A percentile compares a stretch with the other conserved stretches of the same genome.
phyloP scores from a whole-genome alignment of 1,140 invertebrate species.

The Hylaeus volcanicus region DNA sequence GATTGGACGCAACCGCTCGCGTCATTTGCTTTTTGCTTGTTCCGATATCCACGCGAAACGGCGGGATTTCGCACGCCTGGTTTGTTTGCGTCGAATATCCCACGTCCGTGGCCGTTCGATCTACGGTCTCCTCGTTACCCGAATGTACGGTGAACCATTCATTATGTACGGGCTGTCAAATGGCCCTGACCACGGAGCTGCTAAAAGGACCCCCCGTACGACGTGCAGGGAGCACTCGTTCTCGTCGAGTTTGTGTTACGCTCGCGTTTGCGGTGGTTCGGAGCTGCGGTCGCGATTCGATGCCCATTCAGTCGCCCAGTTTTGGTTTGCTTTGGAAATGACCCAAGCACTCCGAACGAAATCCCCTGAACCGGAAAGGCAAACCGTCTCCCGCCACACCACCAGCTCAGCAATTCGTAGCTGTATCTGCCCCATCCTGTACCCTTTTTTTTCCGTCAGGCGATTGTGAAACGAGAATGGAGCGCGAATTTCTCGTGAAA shows the following conservation, averaged over 20 bases:
- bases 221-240: constrained; percentile 53
- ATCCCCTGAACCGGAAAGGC: constrained; percentile 70
- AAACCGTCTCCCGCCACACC: constrained; percentile 63
- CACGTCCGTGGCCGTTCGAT: constrained; percentile 36
- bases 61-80: constrained; percentile 16
- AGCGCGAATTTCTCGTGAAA: constrained; percentile 28
- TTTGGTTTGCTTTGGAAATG: constrained; percentile 77
- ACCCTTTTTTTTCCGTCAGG: background rate
- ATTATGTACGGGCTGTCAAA: constrained; percentile 71
- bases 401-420: constrained; percentile 53
- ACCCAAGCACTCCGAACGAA: constrained; percentile 71
- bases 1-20: background rate
- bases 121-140: constrained; percentile 43
- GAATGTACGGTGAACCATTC: constrained; percentile 58
- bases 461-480: constrained; percentile 42
- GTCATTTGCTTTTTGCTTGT: constrained; percentile 2
- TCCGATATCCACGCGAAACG: background rate
- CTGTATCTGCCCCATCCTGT: constrained; percentile 35
- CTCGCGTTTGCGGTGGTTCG: constrained; percentile 67
- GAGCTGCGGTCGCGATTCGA: constrained; percentile 73
- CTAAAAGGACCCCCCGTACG: constrained; percentile 66
- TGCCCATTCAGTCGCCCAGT: constrained; percentile 73
- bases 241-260: constrained; percentile 69
- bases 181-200: constrained; percentile 68
- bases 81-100: constrained; percentile 36